These are phyloP conservation scores for Phoenoteleia sp. DNA, from an alignment of 2,888 invertebrate species.

Conservation along the genomic window DNA sequence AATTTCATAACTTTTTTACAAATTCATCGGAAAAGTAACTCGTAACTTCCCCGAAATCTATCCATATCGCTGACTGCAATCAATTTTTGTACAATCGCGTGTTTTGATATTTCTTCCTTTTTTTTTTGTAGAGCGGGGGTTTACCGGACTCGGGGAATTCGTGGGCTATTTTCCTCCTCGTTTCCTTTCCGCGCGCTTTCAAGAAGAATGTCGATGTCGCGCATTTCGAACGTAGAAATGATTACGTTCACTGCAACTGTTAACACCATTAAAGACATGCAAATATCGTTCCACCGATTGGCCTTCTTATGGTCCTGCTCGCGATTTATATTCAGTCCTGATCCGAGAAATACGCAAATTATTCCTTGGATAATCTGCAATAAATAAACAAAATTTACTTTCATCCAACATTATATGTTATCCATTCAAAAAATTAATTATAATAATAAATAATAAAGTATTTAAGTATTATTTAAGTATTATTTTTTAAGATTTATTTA, in stretches of 20 bases:
- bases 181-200: slow-evolving; percentile 42
- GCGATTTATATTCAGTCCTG: slow-evolving; percentile 89
- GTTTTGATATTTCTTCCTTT: not conserved
- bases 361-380: slow-evolving; percentile 89
- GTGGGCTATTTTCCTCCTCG: not conserved
- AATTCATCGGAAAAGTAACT: too few relatives aligned
- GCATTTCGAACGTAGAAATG: slow-evolving; percentile 88
- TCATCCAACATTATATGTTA: too few relatives aligned
- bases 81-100: not conserved
- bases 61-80: too few relatives aligned
- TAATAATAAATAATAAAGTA: too few relatives aligned
- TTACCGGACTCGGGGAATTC: slow-evolving; percentile 30
- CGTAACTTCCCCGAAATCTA: too few relatives aligned
- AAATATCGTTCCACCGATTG: slow-evolving; percentile 89
- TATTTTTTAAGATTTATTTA: too few relatives aligned
- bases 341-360: slow-evolving; percentile 89
- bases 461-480: too few relatives aligned
- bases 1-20: too few relatives aligned
- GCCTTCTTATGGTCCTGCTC: slow-evolving; percentile 88
- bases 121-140: not conserved
- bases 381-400: too few relatives aligned
- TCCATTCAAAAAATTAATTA: too few relatives aligned
- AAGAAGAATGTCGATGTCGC: slow-evolving; percentile 64
- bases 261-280: slow-evolving; percentile 88
- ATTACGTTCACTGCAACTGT: slow-evolving; percentile 89